Conservation (phyloP, 2,113 vertebrate genomes). For the Oriolus oriolus region DNA sequence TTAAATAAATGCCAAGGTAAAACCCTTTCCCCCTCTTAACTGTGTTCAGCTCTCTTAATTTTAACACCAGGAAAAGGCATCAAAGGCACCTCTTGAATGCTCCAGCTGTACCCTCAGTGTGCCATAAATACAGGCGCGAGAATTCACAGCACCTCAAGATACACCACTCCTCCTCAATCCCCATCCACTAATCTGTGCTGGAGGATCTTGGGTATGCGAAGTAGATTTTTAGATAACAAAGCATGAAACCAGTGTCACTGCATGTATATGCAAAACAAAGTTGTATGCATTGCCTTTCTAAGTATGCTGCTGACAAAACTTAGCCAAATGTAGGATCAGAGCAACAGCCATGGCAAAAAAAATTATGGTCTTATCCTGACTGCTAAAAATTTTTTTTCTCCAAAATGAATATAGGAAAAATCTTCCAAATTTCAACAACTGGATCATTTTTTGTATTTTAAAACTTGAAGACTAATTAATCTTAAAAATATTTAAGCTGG, state of each 20-base stretch:
- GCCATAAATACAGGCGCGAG: neutral
- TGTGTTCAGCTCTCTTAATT: too few species aligned
- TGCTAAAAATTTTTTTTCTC: neutral
- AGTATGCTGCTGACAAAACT: neutral
- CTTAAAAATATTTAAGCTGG: neutral
- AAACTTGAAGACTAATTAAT: neutral
- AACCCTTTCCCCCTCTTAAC: too few species aligned
- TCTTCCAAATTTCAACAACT: neutral
- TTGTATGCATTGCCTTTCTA: neutral
- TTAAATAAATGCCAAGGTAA: too few species aligned
- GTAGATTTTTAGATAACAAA: neutral
- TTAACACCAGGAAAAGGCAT: too few species aligned
- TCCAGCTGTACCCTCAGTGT: neutral
- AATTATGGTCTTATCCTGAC: neutral
- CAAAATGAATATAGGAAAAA: neutral
- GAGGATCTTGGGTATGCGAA: neutral
- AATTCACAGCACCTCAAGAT: neutral
- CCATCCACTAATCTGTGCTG: too few species aligned
- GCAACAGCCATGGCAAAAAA: neutral
- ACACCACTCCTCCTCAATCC: accelerated
- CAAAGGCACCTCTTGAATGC: neutral
- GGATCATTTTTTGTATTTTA: neutral
- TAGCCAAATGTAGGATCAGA: neutral
- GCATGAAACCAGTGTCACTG: neutral
- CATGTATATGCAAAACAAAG: neutral